Evolutionary conservation across 1,140 invertebrate species (phyloP).

Genomic region (Drosophila ambigua): DNA sequence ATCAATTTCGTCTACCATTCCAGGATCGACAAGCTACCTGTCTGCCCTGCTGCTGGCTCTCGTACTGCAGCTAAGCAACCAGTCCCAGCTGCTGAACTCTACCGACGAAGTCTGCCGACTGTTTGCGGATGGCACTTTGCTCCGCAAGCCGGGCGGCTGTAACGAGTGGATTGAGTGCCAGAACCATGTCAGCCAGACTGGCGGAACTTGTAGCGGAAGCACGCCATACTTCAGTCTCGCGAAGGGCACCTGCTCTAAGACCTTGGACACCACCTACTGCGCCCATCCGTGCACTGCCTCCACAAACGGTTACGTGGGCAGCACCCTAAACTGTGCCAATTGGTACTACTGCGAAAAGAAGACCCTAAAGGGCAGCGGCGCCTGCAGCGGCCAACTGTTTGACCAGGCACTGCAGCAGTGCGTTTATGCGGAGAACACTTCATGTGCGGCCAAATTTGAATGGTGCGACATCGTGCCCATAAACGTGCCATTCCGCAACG

Average conservation of each 20-base stretch:
- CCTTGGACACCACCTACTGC: slow-evolving; percentile 45
- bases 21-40: slow-evolving; percentile 19
- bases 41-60: slow-evolving; percentile 22
- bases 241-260: slow-evolving; percentile 2
- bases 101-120: slow-evolving; percentile 58
- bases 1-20: background rate
- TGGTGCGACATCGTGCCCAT: slow-evolving; percentile 51
- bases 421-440: slow-evolving; percentile 35
- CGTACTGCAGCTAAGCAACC: slow-evolving; percentile 40
- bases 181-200: slow-evolving; percentile 8
- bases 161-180: slow-evolving; percentile 49
- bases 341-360: slow-evolving; percentile 63
- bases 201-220: background rate
- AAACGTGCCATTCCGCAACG: slow-evolving; percentile 22
- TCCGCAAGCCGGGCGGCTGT: slow-evolving; percentile 66
- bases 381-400: slow-evolving; percentile 51
- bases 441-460: slow-evolving; percentile 52
- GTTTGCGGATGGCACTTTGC: slow-evolving; percentile 41
- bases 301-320: slow-evolving; percentile 43
- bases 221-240: slow-evolving; percentile 11
- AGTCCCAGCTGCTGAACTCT: slow-evolving; percentile 32
- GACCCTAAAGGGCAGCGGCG: slow-evolving; percentile 4
- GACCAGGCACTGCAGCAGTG: slow-evolving; percentile 34
- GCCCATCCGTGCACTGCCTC: slow-evolving; percentile 9
- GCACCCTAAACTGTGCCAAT: slow-evolving; percentile 44